Percentiles rank a stretch among this genome's conserved stretches.
Conservation (phyloP, 2,113 vertebrate species). For the Steatornis caripensis region DNA sequence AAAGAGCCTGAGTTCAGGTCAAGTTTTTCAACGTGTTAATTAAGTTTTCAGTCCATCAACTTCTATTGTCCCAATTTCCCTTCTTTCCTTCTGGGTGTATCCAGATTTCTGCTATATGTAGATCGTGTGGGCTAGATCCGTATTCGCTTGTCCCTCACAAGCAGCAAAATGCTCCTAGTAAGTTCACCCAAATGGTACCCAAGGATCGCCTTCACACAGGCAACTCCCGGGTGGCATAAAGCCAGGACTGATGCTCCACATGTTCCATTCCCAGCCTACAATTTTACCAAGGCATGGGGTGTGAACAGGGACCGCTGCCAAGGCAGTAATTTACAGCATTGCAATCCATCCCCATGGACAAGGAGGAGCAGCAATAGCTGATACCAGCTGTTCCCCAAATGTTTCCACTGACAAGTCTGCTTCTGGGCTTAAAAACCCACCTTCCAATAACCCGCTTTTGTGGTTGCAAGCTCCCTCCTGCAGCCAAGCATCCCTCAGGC, state of each 20-base stretch:
- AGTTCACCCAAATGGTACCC: neutral
- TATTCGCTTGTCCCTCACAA: neutral
- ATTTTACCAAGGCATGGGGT: neutral
- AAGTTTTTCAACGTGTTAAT: conserved; percentile 1
- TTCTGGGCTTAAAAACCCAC: conserved; percentile 28
- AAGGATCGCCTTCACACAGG: neutral
- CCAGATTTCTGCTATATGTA: neutral
- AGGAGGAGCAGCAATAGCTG: conserved; percentile 22
- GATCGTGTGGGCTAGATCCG: neutral
- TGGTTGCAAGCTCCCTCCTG: neutral
- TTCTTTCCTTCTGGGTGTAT: neutral
- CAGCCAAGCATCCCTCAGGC: neutral
- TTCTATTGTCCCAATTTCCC: neutral
- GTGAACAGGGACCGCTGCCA: conserved; percentile 37
- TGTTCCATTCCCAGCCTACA: conserved; percentile 8
- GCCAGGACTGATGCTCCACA: conserved; percentile 27
- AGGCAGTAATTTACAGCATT: conserved; percentile 9
- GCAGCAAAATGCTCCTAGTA: neutral
- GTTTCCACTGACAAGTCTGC: neutral
- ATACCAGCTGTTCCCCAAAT: conserved; percentile 61
- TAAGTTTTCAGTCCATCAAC: conserved; percentile 20
- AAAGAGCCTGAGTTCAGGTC: neutral
- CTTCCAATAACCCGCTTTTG: neutral
- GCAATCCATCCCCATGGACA: conserved; percentile 42
- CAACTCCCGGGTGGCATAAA: neutral